phyloP scores from a whole-genome alignment of 2,113 vertebrate species.

The Perccottus glenii region DNA sequence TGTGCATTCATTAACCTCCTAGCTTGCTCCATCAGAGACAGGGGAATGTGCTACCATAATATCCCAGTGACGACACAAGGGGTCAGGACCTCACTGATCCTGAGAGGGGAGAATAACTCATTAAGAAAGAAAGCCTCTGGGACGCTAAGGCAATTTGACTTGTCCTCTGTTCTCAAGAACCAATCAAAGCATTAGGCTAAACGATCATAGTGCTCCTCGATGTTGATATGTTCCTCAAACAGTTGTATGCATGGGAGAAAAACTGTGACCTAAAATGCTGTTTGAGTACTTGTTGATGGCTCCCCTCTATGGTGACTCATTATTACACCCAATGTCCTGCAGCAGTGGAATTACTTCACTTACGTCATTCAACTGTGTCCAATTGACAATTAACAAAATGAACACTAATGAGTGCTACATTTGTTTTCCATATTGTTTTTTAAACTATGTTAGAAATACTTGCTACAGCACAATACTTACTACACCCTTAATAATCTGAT shows the following conservation, averaged over 20 bases:
- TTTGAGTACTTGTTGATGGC: too few relatives aligned
- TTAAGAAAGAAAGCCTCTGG: constrained; percentile 77
- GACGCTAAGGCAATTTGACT: constrained; percentile 80
- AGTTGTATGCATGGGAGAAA: constrained; percentile 45
- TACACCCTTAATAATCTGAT: too few relatives aligned
- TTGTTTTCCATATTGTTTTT: constrained; percentile 3
- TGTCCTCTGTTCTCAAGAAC: constrained; percentile 78
- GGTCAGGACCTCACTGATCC: constrained; percentile 77
- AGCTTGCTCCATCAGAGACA: constrained; percentile 52
- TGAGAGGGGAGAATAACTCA: constrained; percentile 77
- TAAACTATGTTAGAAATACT: too few relatives aligned
- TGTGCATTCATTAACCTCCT: constrained; percentile 72
- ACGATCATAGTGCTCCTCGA: constrained; percentile 69
- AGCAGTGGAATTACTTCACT: neutral
- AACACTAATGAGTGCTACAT: neutral
- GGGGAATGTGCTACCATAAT: constrained; percentile 61
- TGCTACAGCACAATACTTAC: too few relatives aligned
- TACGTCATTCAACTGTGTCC: neutral
- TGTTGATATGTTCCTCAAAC: constrained; percentile 65
- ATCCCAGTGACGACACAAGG: constrained; percentile 66
- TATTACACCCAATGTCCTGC: neutral
- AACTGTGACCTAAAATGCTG: constrained; percentile 17
- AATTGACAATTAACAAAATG: neutral
- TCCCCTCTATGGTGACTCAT: neutral
- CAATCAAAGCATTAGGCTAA: constrained; percentile 83